Conservation (phyloP, 1,140 invertebrate species). For the Drosophila subobscura region DNA sequence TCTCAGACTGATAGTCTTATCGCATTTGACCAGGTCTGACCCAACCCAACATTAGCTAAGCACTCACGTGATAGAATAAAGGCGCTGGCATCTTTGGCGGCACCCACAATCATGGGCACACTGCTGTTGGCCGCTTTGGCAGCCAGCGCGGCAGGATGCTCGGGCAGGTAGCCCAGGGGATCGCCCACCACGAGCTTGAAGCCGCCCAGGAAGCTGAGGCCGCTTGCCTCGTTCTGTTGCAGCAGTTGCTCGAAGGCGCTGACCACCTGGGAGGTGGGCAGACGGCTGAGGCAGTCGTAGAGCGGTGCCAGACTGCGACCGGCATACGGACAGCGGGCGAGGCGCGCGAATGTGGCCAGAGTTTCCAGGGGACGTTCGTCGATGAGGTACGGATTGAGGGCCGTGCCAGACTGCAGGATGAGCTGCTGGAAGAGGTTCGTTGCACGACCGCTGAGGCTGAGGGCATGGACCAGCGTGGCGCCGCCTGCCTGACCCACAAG, state of each 20-base stretch:
- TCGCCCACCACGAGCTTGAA: conserved; percentile 78
- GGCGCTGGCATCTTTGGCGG: conserved; percentile 74
- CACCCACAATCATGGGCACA: conserved; percentile 61
- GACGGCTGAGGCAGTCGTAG: conserved; percentile 54
- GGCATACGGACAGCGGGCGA: conserved; percentile 58
- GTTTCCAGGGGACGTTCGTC: conserved; percentile 65
- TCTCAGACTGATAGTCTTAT: conserved; percentile 30
- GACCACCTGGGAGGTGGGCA: conserved; percentile 66
- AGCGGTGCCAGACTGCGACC: conserved; percentile 25
- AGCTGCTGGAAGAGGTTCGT: conserved; percentile 67
- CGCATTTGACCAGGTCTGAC: conserved; percentile 3
- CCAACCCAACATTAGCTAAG: no score
- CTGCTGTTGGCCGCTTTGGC: conserved; percentile 43
- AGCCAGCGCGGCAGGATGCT: conserved; percentile 59
- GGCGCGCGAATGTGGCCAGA: conserved; percentile 57
- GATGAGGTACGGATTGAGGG: conserved; percentile 74
- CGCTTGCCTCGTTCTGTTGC: conserved; percentile 60
- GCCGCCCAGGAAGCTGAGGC: conserved; percentile 57
- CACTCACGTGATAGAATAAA: conserved; percentile 78
- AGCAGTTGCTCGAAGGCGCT: conserved; percentile 55
- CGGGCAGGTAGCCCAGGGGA: conserved; percentile 59
- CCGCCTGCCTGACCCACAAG: conserved; percentile 86
- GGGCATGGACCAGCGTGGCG: conserved; percentile 84
- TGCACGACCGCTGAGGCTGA: conserved; percentile 80
- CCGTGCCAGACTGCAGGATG: conserved; percentile 80